Base-by-base conservation (phyloP, 2,113 vertebrate species). In the Colinus virginianus region DNA sequence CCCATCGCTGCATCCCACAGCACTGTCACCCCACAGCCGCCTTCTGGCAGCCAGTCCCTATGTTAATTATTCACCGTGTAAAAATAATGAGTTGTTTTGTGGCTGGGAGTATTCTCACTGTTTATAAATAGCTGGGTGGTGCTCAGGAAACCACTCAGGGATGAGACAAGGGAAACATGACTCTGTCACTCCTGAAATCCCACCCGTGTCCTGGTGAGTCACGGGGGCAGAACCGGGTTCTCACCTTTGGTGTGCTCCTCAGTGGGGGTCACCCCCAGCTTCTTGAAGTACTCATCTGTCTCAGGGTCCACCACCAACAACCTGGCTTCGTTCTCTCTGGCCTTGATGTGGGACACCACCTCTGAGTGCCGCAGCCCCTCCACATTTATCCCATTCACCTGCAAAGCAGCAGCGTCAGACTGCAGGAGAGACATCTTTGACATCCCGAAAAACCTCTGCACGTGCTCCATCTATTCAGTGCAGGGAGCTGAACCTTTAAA, bases 271-370 rank as follows among this genome's bases (percentile, higher is more conserved):
- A 99, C 95, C 75, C 97, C 98, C 46, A 99, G 97, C 85, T 97
- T 98, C 95, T 97, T 98, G 96, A 99, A 99, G 88, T 99, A 93
- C 12, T 98, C 97, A 0, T 99, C 99, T 0, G 99, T 98, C 46
- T 99, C 98, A 0, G 97, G 98, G 95, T 99, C 98, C 28, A 99
- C 99, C 95, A 99, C 98, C 40, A 99, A 97, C 12, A 99, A 97
- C 91, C 89, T 92, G 38, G 98, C 98, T 91, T 99, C 98, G 0
- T 82, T 93, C 6, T 98, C 98, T 68, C 93, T 94, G 5, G 97
- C 90, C 90, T 98, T 98, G 78, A 99, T 99, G 74, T 98, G 96
- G 14, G 98, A 97, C 70, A 99, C 99, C 5, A 99, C 99, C 94
- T 99, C 98, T 0, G 98, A 97, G 49, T 99, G 99, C 87, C 97